Evolutionary conservation across 2,797 vertebrate species (phyloP).

Genomic region (Sarcophilus harrisii): DNA sequence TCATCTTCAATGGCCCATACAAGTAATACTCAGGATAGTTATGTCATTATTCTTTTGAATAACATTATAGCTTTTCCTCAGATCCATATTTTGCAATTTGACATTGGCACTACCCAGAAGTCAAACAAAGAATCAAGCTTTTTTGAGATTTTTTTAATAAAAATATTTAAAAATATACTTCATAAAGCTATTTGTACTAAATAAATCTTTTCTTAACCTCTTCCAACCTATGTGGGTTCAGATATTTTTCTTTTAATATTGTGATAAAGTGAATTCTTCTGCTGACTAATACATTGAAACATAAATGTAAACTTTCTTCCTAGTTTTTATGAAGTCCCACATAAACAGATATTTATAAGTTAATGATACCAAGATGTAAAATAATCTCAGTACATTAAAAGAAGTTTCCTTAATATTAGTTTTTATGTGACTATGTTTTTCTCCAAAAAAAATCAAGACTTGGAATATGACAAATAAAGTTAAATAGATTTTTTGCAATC

Average conservation of each 20-base stretch:
- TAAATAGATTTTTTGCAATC: slow-evolving; percentile 48
- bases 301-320: slow-evolving; percentile 69
- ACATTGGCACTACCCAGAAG: neutral
- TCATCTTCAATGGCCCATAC: neutral
- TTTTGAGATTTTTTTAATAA: slow-evolving; percentile 7
- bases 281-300: slow-evolving; percentile 63
- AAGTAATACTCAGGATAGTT: neutral
- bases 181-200: neutral
- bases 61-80: neutral
- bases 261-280: slow-evolving; percentile 17
- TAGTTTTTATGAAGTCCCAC: slow-evolving; percentile 63
- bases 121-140: neutral
- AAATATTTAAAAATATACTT: neutral
- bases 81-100: neutral
- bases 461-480: slow-evolving; percentile 36
- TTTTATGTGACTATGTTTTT: slow-evolving; percentile 51
- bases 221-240: slow-evolving; percentile 1
- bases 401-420: slow-evolving; percentile 52
- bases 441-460: slow-evolving; percentile 54
- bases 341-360: slow-evolving; percentile 59
- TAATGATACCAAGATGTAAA: slow-evolving; percentile 49
- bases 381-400: neutral
- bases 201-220: slow-evolving; percentile 11
- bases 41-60: neutral
- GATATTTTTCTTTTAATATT: slow-evolving; percentile 2